Conservation (phyloP, 2,113 vertebrate genomes). For the Datnioides undecimradiatus region DNA sequence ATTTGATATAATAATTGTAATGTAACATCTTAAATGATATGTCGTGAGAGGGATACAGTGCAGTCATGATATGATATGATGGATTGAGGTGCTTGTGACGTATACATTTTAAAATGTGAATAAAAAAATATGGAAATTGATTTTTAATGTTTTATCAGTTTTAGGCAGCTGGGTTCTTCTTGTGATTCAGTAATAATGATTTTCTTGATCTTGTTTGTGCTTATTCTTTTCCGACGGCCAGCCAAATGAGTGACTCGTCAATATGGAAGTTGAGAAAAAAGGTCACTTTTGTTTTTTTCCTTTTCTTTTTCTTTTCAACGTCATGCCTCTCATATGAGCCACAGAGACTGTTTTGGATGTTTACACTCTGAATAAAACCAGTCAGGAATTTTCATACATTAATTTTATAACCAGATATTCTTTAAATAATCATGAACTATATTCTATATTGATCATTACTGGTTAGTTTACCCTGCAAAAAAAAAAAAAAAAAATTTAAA, state of each 20-base stretch:
- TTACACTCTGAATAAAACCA: conserved; percentile 80
- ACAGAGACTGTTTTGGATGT: conserved; percentile 82
- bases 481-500: background rate
- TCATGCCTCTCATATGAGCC: conserved; percentile 70
- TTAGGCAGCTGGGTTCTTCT: conserved; percentile 76
- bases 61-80: conserved; percentile 67
- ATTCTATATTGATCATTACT: conserved; percentile 61
- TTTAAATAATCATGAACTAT: conserved; percentile 70
- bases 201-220: conserved; percentile 57
- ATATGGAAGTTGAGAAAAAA: conserved; percentile 13
- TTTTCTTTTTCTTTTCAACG: background rate
- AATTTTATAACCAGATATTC: conserved; percentile 78
- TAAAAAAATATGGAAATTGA: conserved; percentile 48
- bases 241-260: conserved; percentile 62
- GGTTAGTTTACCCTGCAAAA: conserved; percentile 61
- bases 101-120: conserved; percentile 70
- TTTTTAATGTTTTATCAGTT: conserved; percentile 71
- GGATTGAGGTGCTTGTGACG: conserved; percentile 75
- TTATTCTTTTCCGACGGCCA: conserved; percentile 35
- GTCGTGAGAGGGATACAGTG: conserved; percentile 73
- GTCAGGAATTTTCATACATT: conserved; percentile 84
- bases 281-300: conserved; percentile 24
- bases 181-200: conserved; percentile 70
- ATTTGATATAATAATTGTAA: conserved; percentile 79
- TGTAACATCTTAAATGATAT: conserved; percentile 71